phyloP scores from a whole-genome alignment of 2,797 vertebrate species.

The Florisuga fusca region DNA sequence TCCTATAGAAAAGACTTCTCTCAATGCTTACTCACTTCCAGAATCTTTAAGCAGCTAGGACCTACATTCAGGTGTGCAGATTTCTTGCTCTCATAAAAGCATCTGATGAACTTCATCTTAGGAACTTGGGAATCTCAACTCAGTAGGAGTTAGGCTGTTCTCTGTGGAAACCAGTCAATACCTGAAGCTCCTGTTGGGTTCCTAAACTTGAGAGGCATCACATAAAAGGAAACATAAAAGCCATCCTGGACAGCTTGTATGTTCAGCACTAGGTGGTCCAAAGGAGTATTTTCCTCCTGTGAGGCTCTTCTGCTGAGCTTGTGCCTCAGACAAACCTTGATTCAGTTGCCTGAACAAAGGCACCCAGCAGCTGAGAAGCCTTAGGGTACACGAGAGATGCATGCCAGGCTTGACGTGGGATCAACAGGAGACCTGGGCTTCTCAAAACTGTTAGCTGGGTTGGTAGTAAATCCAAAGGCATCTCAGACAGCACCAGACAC shows the following conservation, averaged over 20 bases:
- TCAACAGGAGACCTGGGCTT: neutral
- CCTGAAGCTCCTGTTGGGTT: rapidly evolving
- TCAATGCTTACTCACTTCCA: neutral
- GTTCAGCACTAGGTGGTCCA: neutral
- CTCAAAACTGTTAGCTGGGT: neutral
- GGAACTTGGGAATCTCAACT: neutral
- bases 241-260: neutral
- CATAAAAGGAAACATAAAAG: neutral
- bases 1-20: neutral
- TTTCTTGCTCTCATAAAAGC: neutral
- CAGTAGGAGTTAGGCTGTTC: neutral
- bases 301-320: neutral
- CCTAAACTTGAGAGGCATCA: neutral
- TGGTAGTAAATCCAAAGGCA: neutral
- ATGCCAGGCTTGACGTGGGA: neutral
- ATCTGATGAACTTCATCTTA: neutral
- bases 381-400: neutral
- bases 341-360: neutral
- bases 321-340: neutral
- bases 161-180: neutral
- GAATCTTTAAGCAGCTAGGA: neutral
- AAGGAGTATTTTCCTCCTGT: neutral
- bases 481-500: neutral
- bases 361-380: neutral
- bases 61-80: neutral